Evolutionary conservation across 2,888 invertebrate species (phyloP).

Genomic region (Drosophila ezoana): DNA sequence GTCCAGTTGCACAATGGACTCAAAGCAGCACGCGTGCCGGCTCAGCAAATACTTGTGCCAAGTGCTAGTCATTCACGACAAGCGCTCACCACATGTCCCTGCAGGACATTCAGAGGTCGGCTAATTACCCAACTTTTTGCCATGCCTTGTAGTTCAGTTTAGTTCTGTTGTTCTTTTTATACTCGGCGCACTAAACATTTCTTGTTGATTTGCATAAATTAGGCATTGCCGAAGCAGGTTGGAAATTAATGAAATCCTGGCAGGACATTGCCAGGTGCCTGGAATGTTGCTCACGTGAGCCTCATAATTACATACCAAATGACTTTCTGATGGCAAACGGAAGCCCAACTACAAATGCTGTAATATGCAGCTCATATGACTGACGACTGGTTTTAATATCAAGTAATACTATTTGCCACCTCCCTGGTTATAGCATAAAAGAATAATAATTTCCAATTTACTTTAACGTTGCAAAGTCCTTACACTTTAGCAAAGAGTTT

Average conservation of each 20-base stretch:
- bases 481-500: no score
- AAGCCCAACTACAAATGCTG: constrained; percentile 67
- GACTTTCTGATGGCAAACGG: constrained; percentile 73
- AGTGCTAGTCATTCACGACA: constrained; percentile 49
- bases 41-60: constrained; percentile 32
- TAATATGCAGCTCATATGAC: constrained; percentile 49
- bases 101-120: constrained; percentile 35
- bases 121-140: constrained; percentile 58
- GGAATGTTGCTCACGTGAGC: constrained; percentile 28
- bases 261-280: constrained; percentile 29
- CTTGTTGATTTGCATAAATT: constrained; percentile 68
- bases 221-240: constrained; percentile 32
- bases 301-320: constrained; percentile 49
- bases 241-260: constrained; percentile 59
- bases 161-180: background rate
- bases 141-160: constrained; percentile 8
- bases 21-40: constrained; percentile 56
- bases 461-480: no score
- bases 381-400: constrained; percentile 5
- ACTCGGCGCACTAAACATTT: constrained; percentile 27
- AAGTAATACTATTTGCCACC: background rate
- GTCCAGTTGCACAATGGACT: constrained; percentile 32
- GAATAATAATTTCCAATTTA: no score
- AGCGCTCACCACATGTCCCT: constrained; percentile 56
- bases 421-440: no score